phyloP scores from a whole-genome alignment of 2,113 vertebrate species.

The Cyanistes caeruleus region DNA sequence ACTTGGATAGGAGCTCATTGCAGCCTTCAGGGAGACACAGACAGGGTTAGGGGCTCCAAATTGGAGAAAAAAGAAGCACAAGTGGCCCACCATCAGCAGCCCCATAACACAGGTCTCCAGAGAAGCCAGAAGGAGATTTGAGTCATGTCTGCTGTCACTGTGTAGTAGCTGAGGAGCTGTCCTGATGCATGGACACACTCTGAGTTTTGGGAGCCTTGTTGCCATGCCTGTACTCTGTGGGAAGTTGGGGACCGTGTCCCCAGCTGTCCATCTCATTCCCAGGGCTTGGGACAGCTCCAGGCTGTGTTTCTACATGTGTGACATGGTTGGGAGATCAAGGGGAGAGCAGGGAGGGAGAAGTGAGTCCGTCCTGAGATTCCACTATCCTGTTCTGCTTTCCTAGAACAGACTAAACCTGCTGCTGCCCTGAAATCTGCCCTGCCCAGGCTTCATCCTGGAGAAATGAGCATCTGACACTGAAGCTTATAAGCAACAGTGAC shows the following conservation, averaged over 20 bases:
- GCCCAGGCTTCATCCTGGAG: not conserved
- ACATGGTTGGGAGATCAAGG: not conserved
- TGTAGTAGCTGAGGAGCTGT: not conserved
- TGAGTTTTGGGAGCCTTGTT: not conserved
- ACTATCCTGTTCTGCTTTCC: not conserved
- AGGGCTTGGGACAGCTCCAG: not conserved
- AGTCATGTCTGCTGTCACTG: not conserved
- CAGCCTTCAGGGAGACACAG: not conserved
- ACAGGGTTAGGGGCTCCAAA: not conserved
- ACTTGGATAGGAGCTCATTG: not conserved
- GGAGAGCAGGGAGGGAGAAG: not conserved
- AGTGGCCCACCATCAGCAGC: not conserved
- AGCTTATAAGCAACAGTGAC: not conserved
- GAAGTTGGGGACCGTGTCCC: accelerated
- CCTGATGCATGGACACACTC: accelerated
- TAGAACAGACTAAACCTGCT: not conserved
- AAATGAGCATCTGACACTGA: not conserved
- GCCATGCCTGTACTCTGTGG: accelerated
- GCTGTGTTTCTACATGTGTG: not conserved
- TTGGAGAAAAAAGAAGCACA: accelerated
- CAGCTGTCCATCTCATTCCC: not conserved
- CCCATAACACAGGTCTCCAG: accelerated
- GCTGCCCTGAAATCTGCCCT: not conserved
- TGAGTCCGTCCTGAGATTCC: accelerated
- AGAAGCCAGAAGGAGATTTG: not conserved